Conservation (phyloP, 2,113 vertebrate genomes). For the Cheilinus undulatus region DNA sequence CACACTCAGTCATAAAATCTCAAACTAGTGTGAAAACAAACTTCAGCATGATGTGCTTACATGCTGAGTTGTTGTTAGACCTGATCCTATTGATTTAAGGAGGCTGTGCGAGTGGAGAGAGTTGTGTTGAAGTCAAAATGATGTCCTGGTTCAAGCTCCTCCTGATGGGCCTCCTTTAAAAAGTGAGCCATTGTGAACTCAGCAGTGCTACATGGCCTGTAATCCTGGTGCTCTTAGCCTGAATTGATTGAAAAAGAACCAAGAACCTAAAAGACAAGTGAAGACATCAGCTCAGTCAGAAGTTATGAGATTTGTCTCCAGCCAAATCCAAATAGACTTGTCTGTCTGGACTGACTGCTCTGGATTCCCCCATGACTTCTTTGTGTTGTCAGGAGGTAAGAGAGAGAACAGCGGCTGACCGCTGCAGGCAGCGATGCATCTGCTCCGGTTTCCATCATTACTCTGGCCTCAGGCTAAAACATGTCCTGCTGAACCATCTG, state of each 20-base stretch:
- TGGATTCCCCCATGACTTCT: constrained; percentile 56
- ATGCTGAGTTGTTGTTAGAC: neutral
- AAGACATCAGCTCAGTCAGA: neutral
- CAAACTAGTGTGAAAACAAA: neutral
- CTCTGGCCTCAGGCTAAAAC: constrained; percentile 69
- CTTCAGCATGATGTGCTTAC: neutral
- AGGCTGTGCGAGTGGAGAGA: neutral
- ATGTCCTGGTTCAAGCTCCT: neutral
- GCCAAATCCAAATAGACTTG: constrained; percentile 32
- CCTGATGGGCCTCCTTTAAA: neutral
- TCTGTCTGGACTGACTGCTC: constrained; percentile 39
- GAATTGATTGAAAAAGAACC: neutral
- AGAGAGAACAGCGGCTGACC: constrained; percentile 55
- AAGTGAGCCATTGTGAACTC: neutral
- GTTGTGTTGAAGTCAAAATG: neutral
- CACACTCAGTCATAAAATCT: constrained; percentile 2
- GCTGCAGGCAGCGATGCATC: constrained; percentile 69
- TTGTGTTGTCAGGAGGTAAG: constrained; percentile 54
- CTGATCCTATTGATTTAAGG: constrained; percentile 9
- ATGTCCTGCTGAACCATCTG: constrained; percentile 70
- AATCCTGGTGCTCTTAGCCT: neutral
- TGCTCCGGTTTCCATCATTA: constrained; percentile 72
- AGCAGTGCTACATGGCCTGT: neutral
- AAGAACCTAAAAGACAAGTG: neutral
- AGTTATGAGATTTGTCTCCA: constrained; percentile 7